phyloP scores from a whole-genome alignment of 2,888 invertebrate genomes.

The Stenodera caucasica region DNA sequence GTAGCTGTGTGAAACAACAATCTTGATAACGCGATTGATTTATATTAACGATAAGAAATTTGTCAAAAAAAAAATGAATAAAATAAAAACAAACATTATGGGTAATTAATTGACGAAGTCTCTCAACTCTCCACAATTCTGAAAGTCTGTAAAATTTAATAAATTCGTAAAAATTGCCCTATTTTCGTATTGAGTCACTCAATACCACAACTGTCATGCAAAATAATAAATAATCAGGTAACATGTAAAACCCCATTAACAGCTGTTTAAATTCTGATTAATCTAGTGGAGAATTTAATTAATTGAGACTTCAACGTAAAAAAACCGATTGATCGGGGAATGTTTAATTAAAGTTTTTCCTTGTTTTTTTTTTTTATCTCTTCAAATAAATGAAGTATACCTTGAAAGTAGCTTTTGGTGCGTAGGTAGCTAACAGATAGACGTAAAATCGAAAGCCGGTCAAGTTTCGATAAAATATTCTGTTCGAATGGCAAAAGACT shows the following conservation, averaged over 20 bases:
- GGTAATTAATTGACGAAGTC: too few relatives aligned
- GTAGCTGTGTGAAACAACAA: conserved; percentile 23
- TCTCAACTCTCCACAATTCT: too few relatives aligned
- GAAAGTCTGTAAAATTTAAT: too few relatives aligned
- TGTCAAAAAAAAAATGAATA: conserved; percentile 41
- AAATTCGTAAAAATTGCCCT: too few relatives aligned
- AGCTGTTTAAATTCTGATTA: not conserved
- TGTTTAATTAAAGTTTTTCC: too few relatives aligned
- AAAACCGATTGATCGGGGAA: too few relatives aligned
- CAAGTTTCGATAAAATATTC: conserved; percentile 96
- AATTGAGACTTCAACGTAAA: too few relatives aligned
- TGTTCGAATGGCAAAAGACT: conserved; percentile 95
- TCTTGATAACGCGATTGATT: conserved; percentile 33
- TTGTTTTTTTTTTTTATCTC: too few relatives aligned
- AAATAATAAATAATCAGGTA: not conserved
- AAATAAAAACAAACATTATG: too few relatives aligned
- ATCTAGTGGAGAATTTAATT: not conserved
- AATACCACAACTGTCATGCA: not conserved
- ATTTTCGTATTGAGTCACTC: not conserved
- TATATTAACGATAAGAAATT: conserved; percentile 34
- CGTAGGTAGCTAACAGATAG: conserved; percentile 98
- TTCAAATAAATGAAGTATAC: too few relatives aligned
- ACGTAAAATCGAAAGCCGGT: conserved; percentile 95
- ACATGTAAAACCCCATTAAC: not conserved
- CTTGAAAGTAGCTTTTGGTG: conserved; percentile 99